Evolutionary conservation across 2,888 invertebrate genomes (phyloP).

Genomic region (Agrotis clavis): DNA sequence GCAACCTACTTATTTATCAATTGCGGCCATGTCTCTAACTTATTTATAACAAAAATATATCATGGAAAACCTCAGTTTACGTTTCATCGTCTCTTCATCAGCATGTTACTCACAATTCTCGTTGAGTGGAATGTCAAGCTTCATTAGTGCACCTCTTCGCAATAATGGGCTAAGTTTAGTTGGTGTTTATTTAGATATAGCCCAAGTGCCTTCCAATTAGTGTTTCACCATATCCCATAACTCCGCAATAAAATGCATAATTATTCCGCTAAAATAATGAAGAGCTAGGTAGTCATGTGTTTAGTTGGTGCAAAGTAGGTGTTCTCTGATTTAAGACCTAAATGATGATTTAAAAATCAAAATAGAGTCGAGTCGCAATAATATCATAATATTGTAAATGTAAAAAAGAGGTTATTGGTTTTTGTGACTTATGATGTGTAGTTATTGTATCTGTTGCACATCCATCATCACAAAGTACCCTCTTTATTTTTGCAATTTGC

Average conservation of each 20-base stretch:
- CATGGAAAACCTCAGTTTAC: constrained; percentile 3
- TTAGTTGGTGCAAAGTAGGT: background rate
- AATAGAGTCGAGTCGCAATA: too few relatives aligned
- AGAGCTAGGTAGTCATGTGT: constrained; percentile 6
- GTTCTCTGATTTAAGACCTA: background rate
- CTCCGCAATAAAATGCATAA: constrained; percentile 24
- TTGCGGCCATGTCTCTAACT: too few relatives aligned
- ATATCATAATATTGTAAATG: too few relatives aligned
- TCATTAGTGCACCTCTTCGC: constrained; percentile 55
- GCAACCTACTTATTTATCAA: too few relatives aligned
- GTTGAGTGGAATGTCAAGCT: constrained; percentile 47
- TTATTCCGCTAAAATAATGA: constrained; percentile 26
- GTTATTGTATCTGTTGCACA: too few relatives aligned
- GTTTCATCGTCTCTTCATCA: constrained; percentile 39
- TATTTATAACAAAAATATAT: background rate
- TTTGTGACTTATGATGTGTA: too few relatives aligned
- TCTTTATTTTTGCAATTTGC: background rate
- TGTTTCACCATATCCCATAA: constrained; percentile 13
- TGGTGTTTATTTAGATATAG: constrained; percentile 51
- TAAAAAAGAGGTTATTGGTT: too few relatives aligned
- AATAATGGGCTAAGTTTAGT: constrained; percentile 37
- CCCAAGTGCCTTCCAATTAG: constrained; percentile 55
- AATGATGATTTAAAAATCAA: background rate
- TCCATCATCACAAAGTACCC: too few relatives aligned
- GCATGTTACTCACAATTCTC: constrained; percentile 30